Base-by-base conservation (phyloP, 2,113 vertebrate species). In the Pollachius pollachius region DNA sequence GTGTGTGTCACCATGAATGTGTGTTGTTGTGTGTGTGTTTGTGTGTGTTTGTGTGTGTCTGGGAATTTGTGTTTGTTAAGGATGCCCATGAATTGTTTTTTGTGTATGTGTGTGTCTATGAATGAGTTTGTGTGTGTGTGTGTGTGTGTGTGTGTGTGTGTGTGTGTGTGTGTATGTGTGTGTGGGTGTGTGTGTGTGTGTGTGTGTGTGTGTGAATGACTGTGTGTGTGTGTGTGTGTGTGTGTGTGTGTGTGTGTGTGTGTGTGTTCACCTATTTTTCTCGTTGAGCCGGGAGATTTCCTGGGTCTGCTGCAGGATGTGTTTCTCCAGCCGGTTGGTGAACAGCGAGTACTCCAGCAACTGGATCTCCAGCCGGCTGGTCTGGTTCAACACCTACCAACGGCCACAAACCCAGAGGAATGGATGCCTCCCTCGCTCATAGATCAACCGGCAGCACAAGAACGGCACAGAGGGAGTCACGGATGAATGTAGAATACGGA, bases 381-480 rank as follows among this genome's bases (percentile, higher is more conserved):
- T 94, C 76, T 95, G 93, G 75, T 93, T 95, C 69, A 93, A 79
- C 64, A 95, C 91, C 94, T 95, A 71, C n/a, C 54, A 54, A 64
- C 62, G 23, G 64, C 68, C 23, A 16, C 13, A 19, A 23, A 60
- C 11, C 18, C 59, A 60, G n/a, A 19, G 59, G 17, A 60, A 60
- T 60, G 59, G 57, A 17, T 54, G 3, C 12, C 12, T 15, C 52
- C 52, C 12, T 54, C 16, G 3, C 52, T 54, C 52, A 54, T 6
- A 13, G 52, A 34, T 34, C 30, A 34, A 34, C 30, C 30, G 30
- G 30, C 30, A 34, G 30, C 41, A 48, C 41, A 48, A 48, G 41
- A 48, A 7, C 30, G 4, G 30, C 30, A 3, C 4, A 7, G 30
- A 34, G 4, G 30, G 30, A 34, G 30, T 34, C 30, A 34, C 4